Conservation (phyloP, 92 coral and sea anemone species). For the Palythoa grandis region DNA sequence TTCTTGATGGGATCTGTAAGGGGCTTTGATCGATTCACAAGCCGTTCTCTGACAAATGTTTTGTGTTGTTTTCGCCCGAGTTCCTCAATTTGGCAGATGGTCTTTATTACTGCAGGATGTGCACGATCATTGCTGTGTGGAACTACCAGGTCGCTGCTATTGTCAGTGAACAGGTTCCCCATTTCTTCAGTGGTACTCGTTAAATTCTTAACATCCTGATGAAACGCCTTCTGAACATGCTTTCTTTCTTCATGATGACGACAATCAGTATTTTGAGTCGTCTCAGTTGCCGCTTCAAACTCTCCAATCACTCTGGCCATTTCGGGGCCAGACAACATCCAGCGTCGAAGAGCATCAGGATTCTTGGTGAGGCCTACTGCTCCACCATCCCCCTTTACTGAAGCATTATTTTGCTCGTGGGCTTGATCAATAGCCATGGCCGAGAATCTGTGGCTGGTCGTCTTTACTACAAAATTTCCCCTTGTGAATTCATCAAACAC, state of each 20-base stretch:
- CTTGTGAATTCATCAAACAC: neutral
- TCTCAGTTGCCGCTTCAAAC: conserved; percentile 27
- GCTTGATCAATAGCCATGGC: conserved; percentile 44
- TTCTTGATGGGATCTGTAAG: conserved; percentile 53
- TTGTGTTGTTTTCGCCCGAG: conserved; percentile 32
- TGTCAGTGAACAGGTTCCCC: conserved; percentile 20
- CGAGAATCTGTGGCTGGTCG: conserved; percentile 19
- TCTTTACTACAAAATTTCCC: conserved; percentile 34
- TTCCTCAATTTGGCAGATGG: conserved; percentile 25
- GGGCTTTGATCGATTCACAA: conserved; percentile 41
- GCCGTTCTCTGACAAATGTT: conserved; percentile 45
- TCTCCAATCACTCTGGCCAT: conserved; percentile 32
- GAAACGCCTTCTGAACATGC: conserved; percentile 22
- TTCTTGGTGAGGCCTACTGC: conserved; percentile 44
- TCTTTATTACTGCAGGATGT: conserved; percentile 32
- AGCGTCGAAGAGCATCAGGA: conserved; percentile 10
- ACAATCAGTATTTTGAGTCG: conserved; percentile 2
- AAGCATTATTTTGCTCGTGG: conserved; percentile 44
- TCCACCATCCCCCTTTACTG: conserved; percentile 44
- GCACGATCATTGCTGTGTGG: neutral
- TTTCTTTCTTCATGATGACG: conserved; percentile 22
- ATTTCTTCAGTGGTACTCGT: conserved; percentile 7
- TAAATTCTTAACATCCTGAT: neutral
- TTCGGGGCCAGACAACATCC: conserved; percentile 48
- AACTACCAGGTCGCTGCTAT: conserved; percentile 35